Base-by-base conservation (phyloP, 1,140 invertebrate genomes). In the Thaumatotibia leucotreta region DNA sequence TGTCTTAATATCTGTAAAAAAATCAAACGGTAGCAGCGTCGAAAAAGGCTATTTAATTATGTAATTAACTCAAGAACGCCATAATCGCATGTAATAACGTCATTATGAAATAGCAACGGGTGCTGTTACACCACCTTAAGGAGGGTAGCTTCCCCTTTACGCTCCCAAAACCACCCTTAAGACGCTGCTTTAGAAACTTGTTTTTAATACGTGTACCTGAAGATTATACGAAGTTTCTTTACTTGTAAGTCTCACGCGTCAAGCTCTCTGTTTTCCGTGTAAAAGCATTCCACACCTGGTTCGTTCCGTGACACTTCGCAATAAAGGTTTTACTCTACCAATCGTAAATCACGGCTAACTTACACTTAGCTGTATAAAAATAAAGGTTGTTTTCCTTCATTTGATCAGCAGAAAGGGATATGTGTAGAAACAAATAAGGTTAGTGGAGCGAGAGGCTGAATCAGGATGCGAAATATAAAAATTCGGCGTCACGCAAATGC, bases 281-380 rank as follows among this genome's bases (percentile, higher is more conserved):
- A 72, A 79, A 81, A 79, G 75, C 76, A 76, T 81, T 80, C 77
- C 76, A 77, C 80, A 82, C 82, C 80, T 81, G 76, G 74, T 75
- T 80, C 76, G 68, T 82, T 75, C 66, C 81, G 81, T 82, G 83
- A 83, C 74, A 78, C 66, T 75, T 67, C 49, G 71, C 78, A 82
- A 85, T 85, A 80, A 83, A 77, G 68, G 64, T 66, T 58, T 77
- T 69, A 61, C 50, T 63, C 63, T 69, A 63, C 65, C 72, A 68
- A 74, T 52, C 52, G 64, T 75, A 50, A n/a, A 22, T 62, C 58
- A 32, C 68, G 20, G 17, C 24, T 39, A 11, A 23, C 35, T 35
- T 63, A 17, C 29, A 22, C 58, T 49, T 65, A 29, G 17, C 49
- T 6, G n/a, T 11, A 6, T 65, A 31, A 11, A 11, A 54, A 54